Conservation (phyloP, 2,113 vertebrate genomes). For the Heptranchias perlo region DNA sequence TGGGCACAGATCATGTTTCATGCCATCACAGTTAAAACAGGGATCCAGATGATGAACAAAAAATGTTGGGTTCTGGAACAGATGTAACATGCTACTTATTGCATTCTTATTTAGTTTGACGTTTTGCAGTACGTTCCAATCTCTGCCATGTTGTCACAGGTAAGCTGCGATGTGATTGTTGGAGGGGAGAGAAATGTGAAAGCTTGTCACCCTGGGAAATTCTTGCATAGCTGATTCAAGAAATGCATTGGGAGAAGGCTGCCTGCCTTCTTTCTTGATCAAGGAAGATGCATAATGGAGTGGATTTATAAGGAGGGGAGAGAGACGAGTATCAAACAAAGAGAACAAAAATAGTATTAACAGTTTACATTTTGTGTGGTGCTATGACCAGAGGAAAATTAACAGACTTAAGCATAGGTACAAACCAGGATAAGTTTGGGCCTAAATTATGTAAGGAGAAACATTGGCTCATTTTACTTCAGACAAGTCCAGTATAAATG, state of each 20-base stretch:
- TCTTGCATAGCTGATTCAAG: background rate
- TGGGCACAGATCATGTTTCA: background rate
- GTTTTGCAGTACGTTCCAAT: background rate
- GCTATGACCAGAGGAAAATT: background rate
- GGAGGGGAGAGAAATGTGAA: background rate
- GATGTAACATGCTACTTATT: background rate
- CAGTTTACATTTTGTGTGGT: background rate
- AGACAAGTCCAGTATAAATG: background rate
- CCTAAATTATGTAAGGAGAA: background rate
- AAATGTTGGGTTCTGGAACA: background rate
- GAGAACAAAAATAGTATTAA: slow-evolving; percentile 35
- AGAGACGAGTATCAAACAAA: slow-evolving; percentile 39
- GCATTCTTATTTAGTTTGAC: background rate
- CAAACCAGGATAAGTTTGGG: background rate
- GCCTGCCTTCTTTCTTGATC: background rate
- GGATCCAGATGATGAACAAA: background rate
- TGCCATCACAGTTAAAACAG: background rate
- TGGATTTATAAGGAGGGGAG: slow-evolving; percentile 35
- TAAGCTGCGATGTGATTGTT: background rate
- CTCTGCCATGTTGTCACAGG: background rate
- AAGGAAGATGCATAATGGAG: slow-evolving; percentile 36
- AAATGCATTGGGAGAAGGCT: background rate
- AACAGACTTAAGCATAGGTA: background rate
- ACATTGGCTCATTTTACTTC: background rate
- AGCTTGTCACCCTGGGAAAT: background rate